Evolutionary conservation across 2,888 invertebrate genomes (phyloP).

Genomic region (Agelastica alni): DNA sequence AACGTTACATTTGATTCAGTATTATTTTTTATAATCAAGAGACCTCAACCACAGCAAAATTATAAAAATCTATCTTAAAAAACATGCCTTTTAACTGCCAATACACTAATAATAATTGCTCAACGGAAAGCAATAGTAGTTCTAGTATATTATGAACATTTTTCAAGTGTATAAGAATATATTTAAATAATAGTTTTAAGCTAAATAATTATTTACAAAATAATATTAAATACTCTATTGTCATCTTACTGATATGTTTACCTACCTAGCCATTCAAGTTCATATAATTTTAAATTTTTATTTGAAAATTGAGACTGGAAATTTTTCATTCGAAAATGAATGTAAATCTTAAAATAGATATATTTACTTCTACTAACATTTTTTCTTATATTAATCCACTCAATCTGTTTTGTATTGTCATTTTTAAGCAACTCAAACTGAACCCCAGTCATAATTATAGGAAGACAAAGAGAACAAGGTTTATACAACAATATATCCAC

Average conservation of each 20-base stretch:
- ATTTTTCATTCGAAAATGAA: constrained; percentile 30
- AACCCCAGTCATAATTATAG: constrained; percentile 40
- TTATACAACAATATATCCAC: constrained; percentile 31
- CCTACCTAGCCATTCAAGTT: background rate
- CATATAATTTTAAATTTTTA: background rate
- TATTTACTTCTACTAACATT: constrained; percentile 27
- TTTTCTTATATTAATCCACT: constrained; percentile 34
- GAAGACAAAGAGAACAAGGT: constrained; percentile 33
- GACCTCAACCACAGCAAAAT: too few relatives aligned
- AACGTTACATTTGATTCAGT: too few relatives aligned
- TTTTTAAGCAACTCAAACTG: constrained; percentile 41
- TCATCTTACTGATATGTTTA: constrained; percentile 14
- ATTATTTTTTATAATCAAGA: too few relatives aligned
- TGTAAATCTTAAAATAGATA: constrained; percentile 28
- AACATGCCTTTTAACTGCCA: too few relatives aligned
- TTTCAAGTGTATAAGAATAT: too few relatives aligned
- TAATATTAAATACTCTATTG: too few relatives aligned
- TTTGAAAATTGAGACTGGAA: constrained; percentile 13
- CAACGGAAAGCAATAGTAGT: too few relatives aligned
- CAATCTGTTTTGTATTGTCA: constrained; percentile 41
- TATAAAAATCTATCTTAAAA: too few relatives aligned
- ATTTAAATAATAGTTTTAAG: too few relatives aligned
- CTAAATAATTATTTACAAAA: too few relatives aligned
- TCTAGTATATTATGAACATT: too few relatives aligned
- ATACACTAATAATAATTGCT: too few relatives aligned